Conservation (phyloP, 2,113 vertebrate species). For the Gymnogyps californianus region DNA sequence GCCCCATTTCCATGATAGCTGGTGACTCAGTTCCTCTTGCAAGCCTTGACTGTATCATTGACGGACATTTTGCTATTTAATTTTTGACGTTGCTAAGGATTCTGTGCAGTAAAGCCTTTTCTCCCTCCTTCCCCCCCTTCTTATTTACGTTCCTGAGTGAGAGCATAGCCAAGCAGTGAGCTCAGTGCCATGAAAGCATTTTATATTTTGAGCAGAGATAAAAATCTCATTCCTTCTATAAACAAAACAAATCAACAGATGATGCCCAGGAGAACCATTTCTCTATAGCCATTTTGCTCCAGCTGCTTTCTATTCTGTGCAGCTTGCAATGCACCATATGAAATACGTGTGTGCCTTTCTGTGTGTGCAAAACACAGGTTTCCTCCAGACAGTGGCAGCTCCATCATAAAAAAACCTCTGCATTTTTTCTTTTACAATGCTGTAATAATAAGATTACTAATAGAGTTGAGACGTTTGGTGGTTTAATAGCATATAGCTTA, state of each 20-base stretch:
- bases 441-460: constrained; percentile 21
- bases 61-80: background rate
- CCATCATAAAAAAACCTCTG: background rate
- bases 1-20: background rate
- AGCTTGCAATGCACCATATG: constrained; percentile 37
- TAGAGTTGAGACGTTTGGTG: background rate
- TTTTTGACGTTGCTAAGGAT: background rate
- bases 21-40: background rate
- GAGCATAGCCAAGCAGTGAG: constrained; percentile 27
- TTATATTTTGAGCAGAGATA: constrained; percentile 67
- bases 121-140: background rate
- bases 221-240: constrained; percentile 67
- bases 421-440: background rate
- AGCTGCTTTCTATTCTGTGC: constrained; percentile 64
- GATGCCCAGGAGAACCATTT: constrained; percentile 68
- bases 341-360: constrained; percentile 46
- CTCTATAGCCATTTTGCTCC: constrained; percentile 65
- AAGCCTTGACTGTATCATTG: background rate
- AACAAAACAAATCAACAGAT: constrained; percentile 71
- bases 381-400: constrained; percentile 10
- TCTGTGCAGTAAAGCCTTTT: background rate
- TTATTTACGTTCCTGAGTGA: constrained; percentile 13
- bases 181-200: constrained; percentile 57
- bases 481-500: background rate
- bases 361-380: background rate